These are phyloP conservation scores for Apamea crenata DNA, from an alignment of 2,888 invertebrate genomes.

Conservation along the genomic window DNA sequence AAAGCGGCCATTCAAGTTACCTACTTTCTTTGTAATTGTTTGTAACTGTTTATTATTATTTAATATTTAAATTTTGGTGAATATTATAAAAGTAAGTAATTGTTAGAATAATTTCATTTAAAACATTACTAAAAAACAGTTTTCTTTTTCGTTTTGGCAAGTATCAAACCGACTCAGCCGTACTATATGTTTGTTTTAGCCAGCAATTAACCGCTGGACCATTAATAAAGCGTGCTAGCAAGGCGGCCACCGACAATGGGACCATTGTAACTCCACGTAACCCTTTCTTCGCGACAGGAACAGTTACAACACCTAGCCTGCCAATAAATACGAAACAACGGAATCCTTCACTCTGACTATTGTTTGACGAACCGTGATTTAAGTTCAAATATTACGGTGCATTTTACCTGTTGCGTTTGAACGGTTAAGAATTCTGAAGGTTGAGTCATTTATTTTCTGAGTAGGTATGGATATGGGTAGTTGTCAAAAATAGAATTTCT, in stretches of 20 bases:
- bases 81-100: neutral
- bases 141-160: neutral
- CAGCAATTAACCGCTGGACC: constrained; percentile 79
- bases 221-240: constrained; percentile 74
- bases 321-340: constrained; percentile 65
- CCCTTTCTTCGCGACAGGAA: constrained; percentile 74
- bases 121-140: neutral
- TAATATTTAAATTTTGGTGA: neutral
- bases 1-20: neutral
- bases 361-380: constrained; percentile 72
- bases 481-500: constrained; percentile 36
- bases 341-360: constrained; percentile 60
- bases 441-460: constrained; percentile 45
- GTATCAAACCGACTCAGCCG: constrained; percentile 39
- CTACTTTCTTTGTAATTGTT: neutral
- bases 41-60: neutral
- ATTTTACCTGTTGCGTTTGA: constrained; percentile 66
- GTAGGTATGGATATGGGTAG: constrained; percentile 24
- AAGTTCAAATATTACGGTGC: constrained; percentile 68
- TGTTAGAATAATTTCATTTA: neutral
- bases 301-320: constrained; percentile 68
- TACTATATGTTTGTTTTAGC: constrained; percentile 76
- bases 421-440: constrained; percentile 58
- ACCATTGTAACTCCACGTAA: constrained; percentile 73
- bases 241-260: constrained; percentile 70